phyloP scores from a whole-genome alignment of 2,888 invertebrate species.

The Cryptus armator region DNA sequence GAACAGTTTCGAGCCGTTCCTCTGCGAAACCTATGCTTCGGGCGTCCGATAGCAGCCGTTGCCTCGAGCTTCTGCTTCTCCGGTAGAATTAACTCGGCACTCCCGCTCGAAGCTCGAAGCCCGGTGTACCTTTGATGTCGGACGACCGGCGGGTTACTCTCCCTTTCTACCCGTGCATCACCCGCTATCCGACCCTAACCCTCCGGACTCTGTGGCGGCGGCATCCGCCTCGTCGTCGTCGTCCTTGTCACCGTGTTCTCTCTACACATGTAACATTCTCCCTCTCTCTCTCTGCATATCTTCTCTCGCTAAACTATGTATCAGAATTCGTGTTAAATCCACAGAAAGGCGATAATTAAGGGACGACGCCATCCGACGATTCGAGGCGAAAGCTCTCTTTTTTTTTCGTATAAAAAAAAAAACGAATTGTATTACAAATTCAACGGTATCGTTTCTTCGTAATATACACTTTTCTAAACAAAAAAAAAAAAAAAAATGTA shows the following conservation, averaged over 20 bases:
- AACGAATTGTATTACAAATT: no score
- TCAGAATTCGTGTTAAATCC: no score
- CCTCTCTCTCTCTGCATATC: background rate
- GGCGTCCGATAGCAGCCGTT: background rate
- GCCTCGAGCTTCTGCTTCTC: constrained; percentile 24
- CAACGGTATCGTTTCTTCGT: no score
- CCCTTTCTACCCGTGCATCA: constrained; percentile 21
- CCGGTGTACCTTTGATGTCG: constrained; percentile 59
- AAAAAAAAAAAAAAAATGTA: no score
- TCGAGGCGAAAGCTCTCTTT: no score
- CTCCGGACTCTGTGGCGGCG: background rate
- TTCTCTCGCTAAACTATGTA: background rate
- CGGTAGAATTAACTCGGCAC: constrained; percentile 56
- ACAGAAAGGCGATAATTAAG: no score
- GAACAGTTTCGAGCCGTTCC: constrained; percentile 32
- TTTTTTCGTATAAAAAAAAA: no score
- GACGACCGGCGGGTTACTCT: constrained; percentile 27
- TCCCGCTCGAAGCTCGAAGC: constrained; percentile 18
- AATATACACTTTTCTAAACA: no score
- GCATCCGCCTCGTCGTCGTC: constrained; percentile 9
- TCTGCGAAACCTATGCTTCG: constrained; percentile 11
- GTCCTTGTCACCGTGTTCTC: background rate
- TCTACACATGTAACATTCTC: background rate
- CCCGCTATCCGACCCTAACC: background rate
- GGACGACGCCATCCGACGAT: no score